phyloP scores from a whole-genome alignment of 1,140 invertebrate genomes.

The Pseudobourletiella spinata region DNA sequence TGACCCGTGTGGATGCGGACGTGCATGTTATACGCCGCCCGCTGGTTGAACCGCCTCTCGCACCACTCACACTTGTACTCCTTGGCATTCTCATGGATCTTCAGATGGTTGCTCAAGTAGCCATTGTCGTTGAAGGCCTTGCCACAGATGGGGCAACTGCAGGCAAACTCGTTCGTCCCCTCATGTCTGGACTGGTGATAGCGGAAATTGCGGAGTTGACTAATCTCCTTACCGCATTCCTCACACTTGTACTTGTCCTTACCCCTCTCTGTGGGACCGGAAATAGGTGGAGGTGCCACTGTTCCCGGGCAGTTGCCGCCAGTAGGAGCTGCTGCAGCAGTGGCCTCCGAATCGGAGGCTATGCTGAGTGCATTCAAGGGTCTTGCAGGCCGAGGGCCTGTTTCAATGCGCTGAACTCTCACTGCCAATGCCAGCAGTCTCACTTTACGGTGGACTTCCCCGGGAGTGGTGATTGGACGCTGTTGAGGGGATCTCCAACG shows the following conservation, averaged over 20 bases:
- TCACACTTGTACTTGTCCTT: conserved; percentile 63
- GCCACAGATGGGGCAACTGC: conserved; percentile 62
- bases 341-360: no score
- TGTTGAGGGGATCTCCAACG: no score
- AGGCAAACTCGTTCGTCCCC: conserved; percentile 62
- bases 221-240: conserved; percentile 68
- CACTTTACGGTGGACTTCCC: no score
- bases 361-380: no score
- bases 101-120: conserved; percentile 67
- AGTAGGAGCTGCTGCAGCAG: no score
- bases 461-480: no score
- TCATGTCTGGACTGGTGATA: conserved; percentile 65
- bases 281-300: no score
- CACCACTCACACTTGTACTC: conserved; percentile 64
- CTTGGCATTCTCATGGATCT: conserved; percentile 58
- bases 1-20: not conserved
- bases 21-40: conserved; percentile 69
- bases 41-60: conserved; percentile 67
- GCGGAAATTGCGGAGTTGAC: conserved; percentile 64
- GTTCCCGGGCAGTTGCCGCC: no score
- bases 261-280: no score
- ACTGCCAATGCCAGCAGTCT: no score
- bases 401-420: no score
- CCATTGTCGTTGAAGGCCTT: conserved; percentile 68
- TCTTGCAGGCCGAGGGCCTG: no score